Evolutionary conservation across 2,797 vertebrate genomes (phyloP), one percentile per base, ranked within the genome.

Genomic region (Sciaenops ocellatus): DNA sequence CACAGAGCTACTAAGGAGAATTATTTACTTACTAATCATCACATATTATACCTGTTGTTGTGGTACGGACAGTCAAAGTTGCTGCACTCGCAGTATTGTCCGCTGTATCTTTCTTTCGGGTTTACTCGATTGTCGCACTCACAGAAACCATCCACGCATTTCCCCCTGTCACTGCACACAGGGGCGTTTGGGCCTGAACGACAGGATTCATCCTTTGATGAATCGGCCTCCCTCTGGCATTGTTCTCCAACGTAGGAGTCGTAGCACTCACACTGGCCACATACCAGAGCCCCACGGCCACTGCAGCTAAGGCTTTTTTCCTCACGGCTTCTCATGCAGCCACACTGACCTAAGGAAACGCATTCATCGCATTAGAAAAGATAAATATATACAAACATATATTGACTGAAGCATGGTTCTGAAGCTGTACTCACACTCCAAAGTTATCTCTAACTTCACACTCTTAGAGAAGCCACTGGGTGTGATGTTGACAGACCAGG

Each of bases 21-120:
- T 42, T 15, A 47, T 42, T 15, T 50, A n/a, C 13, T 20, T 26
- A 3, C 6, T 47, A 18, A 3, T 38, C 6, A 13, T 63, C 46
- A 2, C 6, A 7, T 38, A 2, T 54, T 28, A 0, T 85, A 93
- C 91, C 76, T 90, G 66, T 46, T 11, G 18, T 66, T 55, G 48
- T 7, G 0, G 24, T 5, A 5, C 0, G 38, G 56, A 76, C 90
- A 93, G 24, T 84, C 7, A 57, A 90, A 91, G 87, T 93, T 87
- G 76, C 44, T 84, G 87, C 91, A 92, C 76, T 93, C 44, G 48
- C 92, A 93, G 69, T 20, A 92, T 5, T 0, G 3, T n/a, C 92
- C 86, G 0, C 0, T 63, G 83, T 85, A 79, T 1, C 0, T 20
- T 44, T 87, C 76, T 1, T 28, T 7, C 0, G 79, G 86, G 56